Evolutionary conservation across 2,797 vertebrate genomes (phyloP), one percentile per base, ranked within the genome.

Genomic region (Rhinichthys osculus): DNA sequence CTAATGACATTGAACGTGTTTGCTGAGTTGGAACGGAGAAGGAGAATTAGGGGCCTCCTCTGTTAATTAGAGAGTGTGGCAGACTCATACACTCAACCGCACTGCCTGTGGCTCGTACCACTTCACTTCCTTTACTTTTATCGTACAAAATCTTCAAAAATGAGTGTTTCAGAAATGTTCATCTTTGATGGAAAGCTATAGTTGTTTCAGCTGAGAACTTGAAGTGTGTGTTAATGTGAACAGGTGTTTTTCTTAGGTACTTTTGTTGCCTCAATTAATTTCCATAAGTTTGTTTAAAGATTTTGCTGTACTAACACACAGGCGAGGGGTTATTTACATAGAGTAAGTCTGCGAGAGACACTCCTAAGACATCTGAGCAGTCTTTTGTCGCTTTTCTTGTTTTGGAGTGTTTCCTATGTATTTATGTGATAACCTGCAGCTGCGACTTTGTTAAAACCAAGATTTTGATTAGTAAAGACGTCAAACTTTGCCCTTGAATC

Each of bases 1-100:
- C 88, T 91, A 91, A 92, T 92, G 90, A 88, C 89, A 91, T 87
- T 91, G 89, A 91, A 88, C 78, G 83, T 89, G 89, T 90, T 86
- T 87, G 87, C 86, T 90, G 89, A 90, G 88, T 88, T 67, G 89
- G 89, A 91, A 89, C 89, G 76, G 87, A 91, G 85, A 89, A 81
- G 87, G 81, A 83, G 86, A 91, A 89, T 90, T 88, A 87, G 88
- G 86, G 88, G 88, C 80, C 84, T 89, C 87, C 90, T 87, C 87
- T 69, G 89, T 90, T 91, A 89, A 92, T 91, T 86, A 88, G 89
- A 88, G 87, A 85, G 72, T 38, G 83, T 77, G 64, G 76, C 72
- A 86, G 84, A 83, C 81, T 77, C 71, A 57, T 57, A 67, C 62
- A 76, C 70, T 69, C 52, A 81, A n/a, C 57, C 33, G 23, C 42